phyloP scores from a whole-genome alignment of 2,113 vertebrate species.

The Catharus bicknelli region DNA sequence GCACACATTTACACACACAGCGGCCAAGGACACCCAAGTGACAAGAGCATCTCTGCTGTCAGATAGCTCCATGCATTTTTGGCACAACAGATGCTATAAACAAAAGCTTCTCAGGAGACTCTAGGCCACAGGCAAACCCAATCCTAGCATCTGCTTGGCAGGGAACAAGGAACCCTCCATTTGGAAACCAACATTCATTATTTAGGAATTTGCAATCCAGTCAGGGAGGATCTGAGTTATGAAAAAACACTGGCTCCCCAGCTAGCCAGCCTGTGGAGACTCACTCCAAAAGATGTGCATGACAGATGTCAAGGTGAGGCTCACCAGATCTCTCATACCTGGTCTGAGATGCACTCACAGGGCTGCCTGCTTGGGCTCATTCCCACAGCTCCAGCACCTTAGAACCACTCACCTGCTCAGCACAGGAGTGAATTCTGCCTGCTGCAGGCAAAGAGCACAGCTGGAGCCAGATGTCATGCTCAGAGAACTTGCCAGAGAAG shows the following conservation, averaged over 20 bases:
- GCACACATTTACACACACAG: not conserved
- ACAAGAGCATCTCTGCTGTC: not conserved
- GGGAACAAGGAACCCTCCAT: not conserved
- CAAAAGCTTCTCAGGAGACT: constrained; percentile 2
- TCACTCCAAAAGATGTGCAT: not conserved
- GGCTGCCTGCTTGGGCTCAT: not conserved
- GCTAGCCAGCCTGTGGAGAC: not conserved
- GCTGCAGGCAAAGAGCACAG: not conserved
- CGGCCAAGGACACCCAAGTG: not conserved
- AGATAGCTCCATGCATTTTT: not conserved
- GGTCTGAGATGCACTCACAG: not conserved
- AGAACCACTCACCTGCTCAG: not conserved
- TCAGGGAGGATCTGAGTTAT: not conserved
- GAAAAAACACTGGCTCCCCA: not conserved
- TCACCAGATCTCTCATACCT: not conserved
- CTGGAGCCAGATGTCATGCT: not conserved
- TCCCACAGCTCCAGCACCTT: not conserved
- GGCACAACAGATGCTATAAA: constrained; percentile 3
- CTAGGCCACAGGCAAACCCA: not conserved
- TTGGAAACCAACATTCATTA: constrained; percentile 4
- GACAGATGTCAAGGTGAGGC: not conserved
- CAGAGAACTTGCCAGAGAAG: not conserved
- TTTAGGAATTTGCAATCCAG: not conserved
- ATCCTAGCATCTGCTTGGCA: not conserved
- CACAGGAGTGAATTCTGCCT: not conserved